Evolutionary conservation across 1,140 invertebrate genomes (phyloP).

Genomic region (Hyles vespertilio): DNA sequence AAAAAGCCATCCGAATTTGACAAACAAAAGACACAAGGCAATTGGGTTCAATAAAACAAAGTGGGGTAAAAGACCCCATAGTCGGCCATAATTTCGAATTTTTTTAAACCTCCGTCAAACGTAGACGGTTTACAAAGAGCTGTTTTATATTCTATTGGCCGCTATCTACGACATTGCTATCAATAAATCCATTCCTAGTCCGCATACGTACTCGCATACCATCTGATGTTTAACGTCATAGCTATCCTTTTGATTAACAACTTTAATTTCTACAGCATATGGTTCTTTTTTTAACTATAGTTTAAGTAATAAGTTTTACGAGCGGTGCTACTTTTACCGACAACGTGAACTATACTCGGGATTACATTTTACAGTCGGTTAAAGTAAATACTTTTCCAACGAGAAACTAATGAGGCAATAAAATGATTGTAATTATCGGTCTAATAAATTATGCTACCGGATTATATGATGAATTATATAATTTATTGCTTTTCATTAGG

Average conservation of each 20-base stretch:
- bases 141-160: constrained; percentile 39
- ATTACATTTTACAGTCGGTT: too few relatives aligned
- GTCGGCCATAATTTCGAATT: constrained; percentile 8
- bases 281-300: constrained; percentile 1
- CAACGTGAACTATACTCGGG: too few relatives aligned
- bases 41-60: not conserved
- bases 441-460: too few relatives aligned
- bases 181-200: constrained; percentile 51
- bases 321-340: too few relatives aligned
- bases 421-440: too few relatives aligned
- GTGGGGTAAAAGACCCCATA: constrained; percentile 3
- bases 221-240: constrained; percentile 29
- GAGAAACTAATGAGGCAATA: too few relatives aligned
- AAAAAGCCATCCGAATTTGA: too few relatives aligned
- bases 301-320: too few relatives aligned
- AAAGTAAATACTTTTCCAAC: too few relatives aligned
- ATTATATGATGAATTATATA: too few relatives aligned
- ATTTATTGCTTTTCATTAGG: too few relatives aligned
- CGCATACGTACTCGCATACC: constrained; percentile 29
- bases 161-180: constrained; percentile 30
- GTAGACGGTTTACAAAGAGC: constrained; percentile 20
- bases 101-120: constrained; percentile 11
- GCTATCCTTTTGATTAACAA: constrained; percentile 16
- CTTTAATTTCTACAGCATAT: constrained; percentile 5
- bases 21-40: too few relatives aligned